Evolutionary conservation across 1,140 invertebrate genomes (phyloP), one percentile per base, ranked within the genome.

Genomic region (Neodiprion pinetum): DNA sequence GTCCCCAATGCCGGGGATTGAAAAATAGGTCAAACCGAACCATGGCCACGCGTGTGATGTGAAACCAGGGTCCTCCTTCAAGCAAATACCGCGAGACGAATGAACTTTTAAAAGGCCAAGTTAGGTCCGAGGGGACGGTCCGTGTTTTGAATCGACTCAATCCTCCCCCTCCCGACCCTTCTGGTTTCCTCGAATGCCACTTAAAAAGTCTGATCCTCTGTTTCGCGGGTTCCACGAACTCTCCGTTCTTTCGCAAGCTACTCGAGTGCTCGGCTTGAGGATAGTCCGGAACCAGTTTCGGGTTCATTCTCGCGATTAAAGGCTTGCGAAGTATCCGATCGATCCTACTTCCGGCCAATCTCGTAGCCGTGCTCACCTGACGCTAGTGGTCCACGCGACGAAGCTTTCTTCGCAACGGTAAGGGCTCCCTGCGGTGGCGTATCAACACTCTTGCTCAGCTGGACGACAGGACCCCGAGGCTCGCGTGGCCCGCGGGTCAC

Each of bases 161-260:
- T 40, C 50, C 23, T 21, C 53, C n/a, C 21, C 53, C 5, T 11
- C 72, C 40, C 48, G 69, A 67, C 21, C 53, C 5, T 11, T 61
- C 40, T 28, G 69, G 50, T 65, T 72, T 72, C 67, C 69, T 70
- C 68, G 69, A 71, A 72, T 68, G 71, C 74, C 74, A 75, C 74
- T 75, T 75, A 75, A 75, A 75, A 75, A 75, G 74, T 75, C 74
- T 75, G 74, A 75, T 75, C 74, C 71, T 53, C 17, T 14, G 3
- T 48, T 66, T 40, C 70, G 74, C 66, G 49, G 53, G 65, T 67
- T 67, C 23, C 67, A 47, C 47, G 40, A 66, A 70, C 73, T 68
- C 73, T 47, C 50, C 5, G 66, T 49, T 72, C 48, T 67, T 72
- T 65, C 71, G 28, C 23, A 72, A 61, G 47, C 68, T 9, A 70